phyloP scores from a whole-genome alignment of 1,140 invertebrate genomes.

The Conus betulinus region DNA sequence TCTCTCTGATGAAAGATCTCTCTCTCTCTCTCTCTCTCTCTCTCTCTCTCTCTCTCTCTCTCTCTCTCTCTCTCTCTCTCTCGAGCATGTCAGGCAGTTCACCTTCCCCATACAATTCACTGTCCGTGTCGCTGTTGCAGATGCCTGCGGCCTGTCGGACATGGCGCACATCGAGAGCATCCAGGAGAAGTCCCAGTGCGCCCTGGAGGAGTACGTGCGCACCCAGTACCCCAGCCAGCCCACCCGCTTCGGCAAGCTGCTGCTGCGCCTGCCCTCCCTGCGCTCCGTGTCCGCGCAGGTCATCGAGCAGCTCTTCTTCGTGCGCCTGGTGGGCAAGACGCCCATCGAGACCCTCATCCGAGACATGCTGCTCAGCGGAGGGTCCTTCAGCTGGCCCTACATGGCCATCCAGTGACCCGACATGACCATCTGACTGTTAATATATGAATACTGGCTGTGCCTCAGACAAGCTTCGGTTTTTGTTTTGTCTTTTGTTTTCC shows the following conservation, averaged over 20 bases:
- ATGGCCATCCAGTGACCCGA: constrained; percentile 81
- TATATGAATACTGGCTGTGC: no score
- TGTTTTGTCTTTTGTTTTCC: no score
- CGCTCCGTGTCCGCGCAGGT: constrained; percentile 94
- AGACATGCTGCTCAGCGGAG: constrained; percentile 93
- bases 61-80: no score
- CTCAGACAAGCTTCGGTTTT: no score
- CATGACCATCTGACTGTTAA: no score
- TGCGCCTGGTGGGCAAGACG: constrained; percentile 95
- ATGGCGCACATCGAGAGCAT: constrained; percentile 95
- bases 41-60: no score
- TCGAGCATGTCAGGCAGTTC: no score
- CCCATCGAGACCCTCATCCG: constrained; percentile 97
- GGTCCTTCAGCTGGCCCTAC: constrained; percentile 96
- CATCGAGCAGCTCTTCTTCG: constrained; percentile 98
- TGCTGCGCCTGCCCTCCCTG: constrained; percentile 93
- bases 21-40: not conserved
- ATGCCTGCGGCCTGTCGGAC: constrained; percentile 95
- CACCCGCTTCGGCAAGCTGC: constrained; percentile 94
- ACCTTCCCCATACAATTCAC: no score
- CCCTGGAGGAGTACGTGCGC: constrained; percentile 96
- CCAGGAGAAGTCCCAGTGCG: constrained; percentile 98
- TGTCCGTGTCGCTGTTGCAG: constrained; percentile 78
- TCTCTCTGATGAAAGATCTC: no score
- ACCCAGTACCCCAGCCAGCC: constrained; percentile 97